Evolutionary conservation across 92 coral and sea anemone genomes (phyloP).

Genomic region (Anthopleura xanthogrammica): DNA sequence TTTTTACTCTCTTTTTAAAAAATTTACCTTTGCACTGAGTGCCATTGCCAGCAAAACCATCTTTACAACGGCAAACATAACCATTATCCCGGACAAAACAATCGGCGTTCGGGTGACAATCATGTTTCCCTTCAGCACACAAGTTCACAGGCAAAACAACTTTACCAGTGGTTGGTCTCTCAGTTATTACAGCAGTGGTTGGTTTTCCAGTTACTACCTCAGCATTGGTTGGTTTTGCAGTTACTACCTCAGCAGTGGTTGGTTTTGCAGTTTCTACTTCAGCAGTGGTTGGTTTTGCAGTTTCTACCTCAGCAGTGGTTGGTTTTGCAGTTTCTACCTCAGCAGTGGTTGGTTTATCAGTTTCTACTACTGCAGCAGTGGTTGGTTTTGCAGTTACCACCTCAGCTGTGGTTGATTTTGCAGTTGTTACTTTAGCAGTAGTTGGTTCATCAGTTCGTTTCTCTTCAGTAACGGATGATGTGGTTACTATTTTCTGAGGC

Average conservation of each 20-base stretch:
- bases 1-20: no score
- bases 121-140: no score
- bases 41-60: no score
- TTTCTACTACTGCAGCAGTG: not conserved
- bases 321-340: not conserved
- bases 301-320: not conserved
- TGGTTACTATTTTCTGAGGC: not conserved
- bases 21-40: no score
- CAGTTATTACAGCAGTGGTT: no score
- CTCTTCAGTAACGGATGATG: not conserved
- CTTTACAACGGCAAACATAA: no score
- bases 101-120: no score
- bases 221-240: no score
- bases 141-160: no score
- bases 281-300: conserved; percentile 6
- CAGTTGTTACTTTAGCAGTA: not conserved
- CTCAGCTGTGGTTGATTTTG: not conserved
- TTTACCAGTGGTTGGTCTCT: no score
- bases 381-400: conserved; percentile 5
- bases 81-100: no score
- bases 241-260: not conserved
- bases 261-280: not conserved
- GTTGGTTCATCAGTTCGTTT: not conserved
- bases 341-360: not conserved
- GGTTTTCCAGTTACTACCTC: no score